Conservation (phyloP, 2,888 invertebrate genomes). For the Criorhina ranunculi region DNA sequence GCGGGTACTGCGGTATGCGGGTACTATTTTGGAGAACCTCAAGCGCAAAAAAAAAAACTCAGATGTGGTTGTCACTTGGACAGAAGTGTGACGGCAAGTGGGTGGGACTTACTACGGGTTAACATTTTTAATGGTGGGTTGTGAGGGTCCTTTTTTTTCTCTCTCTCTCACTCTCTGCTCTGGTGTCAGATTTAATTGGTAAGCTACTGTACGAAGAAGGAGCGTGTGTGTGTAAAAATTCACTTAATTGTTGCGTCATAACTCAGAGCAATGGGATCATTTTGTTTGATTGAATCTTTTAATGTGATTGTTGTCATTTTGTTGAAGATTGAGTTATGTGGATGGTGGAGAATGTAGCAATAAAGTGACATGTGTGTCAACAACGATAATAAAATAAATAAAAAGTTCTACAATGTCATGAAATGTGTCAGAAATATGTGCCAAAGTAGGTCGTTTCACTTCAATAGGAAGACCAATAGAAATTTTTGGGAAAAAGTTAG, state of each 20-base stretch:
- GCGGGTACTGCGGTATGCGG: background rate
- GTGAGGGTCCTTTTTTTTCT: background rate
- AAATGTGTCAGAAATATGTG: background rate
- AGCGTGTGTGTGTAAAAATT: conserved; percentile 12
- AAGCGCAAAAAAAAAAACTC: background rate
- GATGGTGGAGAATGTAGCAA: background rate
- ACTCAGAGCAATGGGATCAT: conserved; percentile 5
- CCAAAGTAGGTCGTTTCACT: too few relatives aligned
- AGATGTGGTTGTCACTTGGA: conserved; percentile 18
- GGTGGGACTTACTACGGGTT: background rate
- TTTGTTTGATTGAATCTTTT: conserved; percentile 34
- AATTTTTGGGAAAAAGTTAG: too few relatives aligned
- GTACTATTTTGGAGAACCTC: conserved; percentile 1
- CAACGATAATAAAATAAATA: background rate
- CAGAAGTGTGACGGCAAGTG: background rate
- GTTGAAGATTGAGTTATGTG: conserved; percentile 11
- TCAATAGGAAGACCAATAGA: too few relatives aligned
- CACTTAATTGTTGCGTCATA: conserved; percentile 3
- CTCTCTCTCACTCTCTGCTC: too few relatives aligned
- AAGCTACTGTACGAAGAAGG: background rate
- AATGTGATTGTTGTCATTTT: conserved; percentile 24
- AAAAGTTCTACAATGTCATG: background rate
- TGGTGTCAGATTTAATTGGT: conserved; percentile 30
- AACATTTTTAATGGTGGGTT: conserved; percentile 1
- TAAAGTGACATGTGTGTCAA: background rate